phyloP scores from a whole-genome alignment of 37 sponge, comb jelly and placozoan species.

The Oopsacas minuta region DNA sequence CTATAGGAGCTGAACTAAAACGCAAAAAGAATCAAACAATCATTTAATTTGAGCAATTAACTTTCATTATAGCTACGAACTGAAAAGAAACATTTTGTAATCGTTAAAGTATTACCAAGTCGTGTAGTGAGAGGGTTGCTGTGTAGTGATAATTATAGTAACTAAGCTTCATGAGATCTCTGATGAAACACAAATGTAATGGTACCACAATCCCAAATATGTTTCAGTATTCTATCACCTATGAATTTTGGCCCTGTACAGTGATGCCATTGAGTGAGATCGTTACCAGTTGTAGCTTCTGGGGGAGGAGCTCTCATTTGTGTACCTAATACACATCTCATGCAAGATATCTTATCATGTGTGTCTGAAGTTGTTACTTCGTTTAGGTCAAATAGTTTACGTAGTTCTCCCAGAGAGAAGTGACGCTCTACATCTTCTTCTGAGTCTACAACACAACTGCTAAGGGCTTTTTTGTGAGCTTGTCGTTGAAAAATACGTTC shows the following conservation, averaged over 20 bases:
- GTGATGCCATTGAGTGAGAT: constrained; percentile 82
- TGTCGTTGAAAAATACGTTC: constrained; percentile 94
- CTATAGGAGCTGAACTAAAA: no score
- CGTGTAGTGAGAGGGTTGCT: not conserved
- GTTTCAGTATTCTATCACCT: constrained; percentile 50
- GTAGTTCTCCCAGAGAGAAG: constrained; percentile 70
- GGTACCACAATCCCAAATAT: constrained; percentile 34
- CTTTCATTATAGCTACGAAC: no score
- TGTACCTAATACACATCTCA: constrained; percentile 55
- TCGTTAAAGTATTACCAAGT: no score
- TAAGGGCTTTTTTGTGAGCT: constrained; percentile 92
- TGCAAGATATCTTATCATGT: constrained; percentile 83
- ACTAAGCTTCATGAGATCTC: constrained; percentile 46
- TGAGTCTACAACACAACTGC: constrained; percentile 93
- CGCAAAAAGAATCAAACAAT: no score
- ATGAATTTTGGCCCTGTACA: constrained; percentile 44
- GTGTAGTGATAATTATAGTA: not conserved
- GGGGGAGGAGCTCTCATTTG: constrained; percentile 60
- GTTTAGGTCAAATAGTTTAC: constrained; percentile 65
- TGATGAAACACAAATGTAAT: constrained; percentile 78
- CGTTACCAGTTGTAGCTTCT: constrained; percentile 45
- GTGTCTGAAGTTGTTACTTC: constrained; percentile 74
- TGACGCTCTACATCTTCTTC: constrained; percentile 90
- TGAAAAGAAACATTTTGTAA: no score
- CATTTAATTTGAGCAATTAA: no score